Base-by-base conservation (phyloP, 2,797 vertebrate species). In the Poecilia velifera region DNA sequence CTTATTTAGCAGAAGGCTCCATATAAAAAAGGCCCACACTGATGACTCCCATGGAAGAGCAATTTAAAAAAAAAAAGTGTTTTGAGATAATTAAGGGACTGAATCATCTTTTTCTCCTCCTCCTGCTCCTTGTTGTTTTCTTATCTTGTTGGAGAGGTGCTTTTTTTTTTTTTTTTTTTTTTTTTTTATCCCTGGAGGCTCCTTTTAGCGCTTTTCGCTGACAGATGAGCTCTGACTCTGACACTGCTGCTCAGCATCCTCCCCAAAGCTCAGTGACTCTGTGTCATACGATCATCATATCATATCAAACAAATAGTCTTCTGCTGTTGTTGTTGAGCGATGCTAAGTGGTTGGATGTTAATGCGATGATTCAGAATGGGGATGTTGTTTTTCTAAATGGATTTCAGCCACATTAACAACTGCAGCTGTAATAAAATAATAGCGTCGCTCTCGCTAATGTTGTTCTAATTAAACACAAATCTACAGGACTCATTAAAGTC, bases 51-150 rank as follows among this genome's bases (percentile, higher is more conserved):
- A 25, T 41, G 36, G 20, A 68, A 41, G 36, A 39, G 22, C 36
- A 36, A 41, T 68, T 70, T 39, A 51, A 8, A 22, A 41, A 8
- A 20, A 39, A 71, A 7, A 71, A 7, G 41, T 28, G 74, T 74
- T 80, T 51, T 82, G 80, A 66, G 68, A 46, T 88, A 76, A 83
- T 83, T 85, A 74, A 45, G 43, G 46, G 73, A 57, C 16, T 46
- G 25, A 70, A 74, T 51, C n/a, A 2, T 20, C 20, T 6, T 0
- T 16, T 3, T 41, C 62, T 76, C 71, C 25, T 36, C 31, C 64
- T 68, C 9, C 64, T 41, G 20, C 20, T 41, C 64, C 36, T 68
- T 41, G 8, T 68, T 68, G 64, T 41, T 41, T 68, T 68, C 36
- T 41, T 41, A 13, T 47, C 39, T 46, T 22, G 72, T 55, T 4